Percentiles rank a stretch among this genome's conserved stretches.
These are phyloP conservation scores for Trematocara zebra DNA, from an alignment of 2,113 vertebrate species.

Conservation along the genomic window DNA sequence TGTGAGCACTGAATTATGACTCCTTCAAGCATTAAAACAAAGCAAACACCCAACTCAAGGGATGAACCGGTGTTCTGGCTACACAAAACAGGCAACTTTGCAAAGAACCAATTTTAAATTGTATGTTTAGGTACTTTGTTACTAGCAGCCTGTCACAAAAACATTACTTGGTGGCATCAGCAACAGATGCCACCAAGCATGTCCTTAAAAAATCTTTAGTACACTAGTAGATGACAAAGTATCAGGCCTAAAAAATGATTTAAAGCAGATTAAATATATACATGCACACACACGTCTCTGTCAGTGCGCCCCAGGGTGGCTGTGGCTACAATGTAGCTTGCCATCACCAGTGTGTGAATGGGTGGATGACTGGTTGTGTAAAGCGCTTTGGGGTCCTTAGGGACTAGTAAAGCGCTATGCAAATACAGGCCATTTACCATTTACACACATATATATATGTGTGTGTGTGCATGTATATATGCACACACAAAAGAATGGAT, in stretches of 20 bases:
- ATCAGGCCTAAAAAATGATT: not conserved
- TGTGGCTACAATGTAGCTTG: no score
- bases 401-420: no score
- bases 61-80: not conserved
- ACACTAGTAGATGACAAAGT: not conserved
- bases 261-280: not conserved
- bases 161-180: not conserved
- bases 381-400: no score
- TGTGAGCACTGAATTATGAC: not conserved
- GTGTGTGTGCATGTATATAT: no score
- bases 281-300: accelerated
- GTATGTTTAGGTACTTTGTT: not conserved
- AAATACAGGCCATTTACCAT: no score
- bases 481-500: not conserved
- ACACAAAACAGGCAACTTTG: not conserved
- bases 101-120: not conserved
- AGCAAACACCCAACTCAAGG: not conserved
- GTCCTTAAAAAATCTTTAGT: not conserved
- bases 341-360: no score
- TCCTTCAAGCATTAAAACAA: not conserved
- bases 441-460: not conserved
- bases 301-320: no score
- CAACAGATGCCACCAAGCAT: not conserved
- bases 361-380: no score
- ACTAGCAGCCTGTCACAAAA: not conserved